These are phyloP conservation scores for Drosophila acutilabella DNA, from an alignment of 2,888 invertebrate species.

Conservation along the genomic window DNA sequence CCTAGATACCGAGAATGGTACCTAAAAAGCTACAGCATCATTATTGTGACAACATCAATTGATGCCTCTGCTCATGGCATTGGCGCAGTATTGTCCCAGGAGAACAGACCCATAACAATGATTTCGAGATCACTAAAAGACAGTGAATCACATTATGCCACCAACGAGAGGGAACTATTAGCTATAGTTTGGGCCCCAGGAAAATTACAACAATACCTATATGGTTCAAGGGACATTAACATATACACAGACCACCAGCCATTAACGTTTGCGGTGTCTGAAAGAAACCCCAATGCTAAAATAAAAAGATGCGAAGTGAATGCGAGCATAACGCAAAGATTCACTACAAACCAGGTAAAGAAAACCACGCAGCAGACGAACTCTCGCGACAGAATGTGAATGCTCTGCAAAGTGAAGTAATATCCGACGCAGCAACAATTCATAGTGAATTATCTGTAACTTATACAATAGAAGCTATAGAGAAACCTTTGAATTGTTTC, in stretches of 20 bases:
- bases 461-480: too few relatives aligned
- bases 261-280: background rate
- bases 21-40: background rate
- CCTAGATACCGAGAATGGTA: too few relatives aligned
- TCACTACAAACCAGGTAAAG: background rate
- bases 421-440: too few relatives aligned
- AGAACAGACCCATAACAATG: background rate
- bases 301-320: too few relatives aligned
- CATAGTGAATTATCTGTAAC: too few relatives aligned
- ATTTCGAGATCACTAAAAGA: background rate
- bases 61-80: too few relatives aligned
- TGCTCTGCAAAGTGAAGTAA: too few relatives aligned
- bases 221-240: background rate
- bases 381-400: too few relatives aligned
- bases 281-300: background rate
- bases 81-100: background rate
- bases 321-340: background rate
- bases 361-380: too few relatives aligned
- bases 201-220: too few relatives aligned
- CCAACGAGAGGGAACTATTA: background rate
- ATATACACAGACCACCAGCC: background rate
- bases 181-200: too few relatives aligned
- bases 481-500: too few relatives aligned
- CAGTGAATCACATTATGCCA: background rate
- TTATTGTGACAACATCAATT: background rate